These are phyloP conservation scores for Copidosoma aretas DNA, from an alignment of 2,888 invertebrate species.

Conservation along the genomic window DNA sequence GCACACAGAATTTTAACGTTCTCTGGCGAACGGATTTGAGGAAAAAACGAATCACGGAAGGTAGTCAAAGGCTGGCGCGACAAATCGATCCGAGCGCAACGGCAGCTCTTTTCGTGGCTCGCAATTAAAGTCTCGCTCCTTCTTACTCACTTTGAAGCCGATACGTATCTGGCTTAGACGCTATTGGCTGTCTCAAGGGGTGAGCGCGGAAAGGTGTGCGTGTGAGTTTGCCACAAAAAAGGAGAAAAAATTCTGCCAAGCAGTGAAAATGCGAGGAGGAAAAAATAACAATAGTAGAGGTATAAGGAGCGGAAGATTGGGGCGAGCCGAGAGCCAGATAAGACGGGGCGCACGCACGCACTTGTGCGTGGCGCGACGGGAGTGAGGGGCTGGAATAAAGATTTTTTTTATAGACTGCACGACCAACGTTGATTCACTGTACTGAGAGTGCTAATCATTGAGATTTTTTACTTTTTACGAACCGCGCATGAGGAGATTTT, in stretches of 20 bases:
- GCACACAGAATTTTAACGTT: background rate
- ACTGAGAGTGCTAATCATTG: too few relatives aligned
- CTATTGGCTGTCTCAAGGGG: constrained; percentile 26
- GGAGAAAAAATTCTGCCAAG: background rate
- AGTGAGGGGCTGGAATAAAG: too few relatives aligned
- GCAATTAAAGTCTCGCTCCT: constrained; percentile 53
- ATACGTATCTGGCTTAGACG: constrained; percentile 48
- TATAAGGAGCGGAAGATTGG: background rate
- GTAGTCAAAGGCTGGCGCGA: constrained; percentile 33
- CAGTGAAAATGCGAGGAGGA: constrained; percentile 8
- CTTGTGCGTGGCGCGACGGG: too few relatives aligned
- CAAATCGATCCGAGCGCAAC: constrained; percentile 53
- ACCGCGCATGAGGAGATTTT: too few relatives aligned
- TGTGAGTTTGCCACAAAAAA: too few relatives aligned
- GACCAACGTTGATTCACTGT: too few relatives aligned
- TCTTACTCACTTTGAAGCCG: constrained; percentile 43
- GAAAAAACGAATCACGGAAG: background rate
- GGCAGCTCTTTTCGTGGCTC: constrained; percentile 27
- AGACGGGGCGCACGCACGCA: too few relatives aligned
- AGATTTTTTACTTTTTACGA: too few relatives aligned
- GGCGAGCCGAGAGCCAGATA: background rate
- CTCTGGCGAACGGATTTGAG: background rate
- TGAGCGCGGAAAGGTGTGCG: constrained; percentile 4
- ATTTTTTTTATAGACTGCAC: too few relatives aligned
- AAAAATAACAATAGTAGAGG: constrained; percentile 21